These are phyloP conservation scores for Chirona hameri DNA, from an alignment of 2,888 invertebrate genomes.

Conservation along the genomic window DNA sequence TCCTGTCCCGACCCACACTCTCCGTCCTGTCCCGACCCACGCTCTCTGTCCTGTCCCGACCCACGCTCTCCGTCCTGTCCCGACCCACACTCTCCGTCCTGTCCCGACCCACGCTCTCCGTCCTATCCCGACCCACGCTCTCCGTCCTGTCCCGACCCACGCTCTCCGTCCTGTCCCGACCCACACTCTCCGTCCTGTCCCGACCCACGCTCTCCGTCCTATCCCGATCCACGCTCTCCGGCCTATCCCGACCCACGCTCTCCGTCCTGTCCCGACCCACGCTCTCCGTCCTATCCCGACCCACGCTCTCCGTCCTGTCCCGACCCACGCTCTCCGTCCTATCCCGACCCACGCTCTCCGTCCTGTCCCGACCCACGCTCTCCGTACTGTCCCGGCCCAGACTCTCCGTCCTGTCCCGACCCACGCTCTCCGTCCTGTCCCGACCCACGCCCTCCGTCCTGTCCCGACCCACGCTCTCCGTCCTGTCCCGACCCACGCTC, in stretches of 20 bases:
- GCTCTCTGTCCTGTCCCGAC: neutral
- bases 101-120: neutral
- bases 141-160: too few species aligned
- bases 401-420: too few species aligned
- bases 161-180: neutral
- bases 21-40: neutral
- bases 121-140: too few species aligned
- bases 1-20: too few species aligned
- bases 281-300: too few species aligned
- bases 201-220: too few species aligned
- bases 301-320: neutral
- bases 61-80: too few species aligned
- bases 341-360: too few species aligned
- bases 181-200: neutral
- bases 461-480: too few species aligned
- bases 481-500: too few species aligned
- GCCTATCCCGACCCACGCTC: neutral
- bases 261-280: neutral
- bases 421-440: neutral
- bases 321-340: neutral
- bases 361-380: too few species aligned
- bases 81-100: neutral
- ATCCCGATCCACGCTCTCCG: neutral
- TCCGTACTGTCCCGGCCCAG: too few species aligned
- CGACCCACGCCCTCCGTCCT: neutral